A percentile compares a stretch with the other conserved stretches of the same genome.
Evolutionary conservation across 2,113 vertebrate species (phyloP).

Genomic region (Phylloscopus trochilus): DNA sequence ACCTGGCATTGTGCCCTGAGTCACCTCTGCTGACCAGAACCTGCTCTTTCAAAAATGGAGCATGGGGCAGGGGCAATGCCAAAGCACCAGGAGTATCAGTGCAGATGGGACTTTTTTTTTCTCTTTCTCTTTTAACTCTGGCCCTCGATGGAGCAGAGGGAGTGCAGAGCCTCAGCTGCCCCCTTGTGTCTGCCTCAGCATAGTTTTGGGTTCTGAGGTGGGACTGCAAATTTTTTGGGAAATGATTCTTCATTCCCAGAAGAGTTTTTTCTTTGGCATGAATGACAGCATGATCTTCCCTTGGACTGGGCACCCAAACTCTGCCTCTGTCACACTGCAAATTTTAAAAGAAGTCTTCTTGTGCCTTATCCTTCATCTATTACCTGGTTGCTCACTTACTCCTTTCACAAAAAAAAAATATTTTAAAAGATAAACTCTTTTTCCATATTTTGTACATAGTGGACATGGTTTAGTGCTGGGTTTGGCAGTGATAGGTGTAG

Average conservation of each 20-base stretch:
- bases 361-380: not conserved
- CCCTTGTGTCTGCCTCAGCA: not conserved
- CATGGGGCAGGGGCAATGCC: accelerated
- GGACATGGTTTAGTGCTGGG: not conserved
- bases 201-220: not conserved
- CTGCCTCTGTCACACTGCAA: not conserved
- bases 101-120: not conserved
- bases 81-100: not conserved
- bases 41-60: not conserved
- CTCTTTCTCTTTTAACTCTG: not conserved
- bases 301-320: not conserved
- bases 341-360: not conserved
- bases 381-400: not conserved
- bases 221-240: not conserved
- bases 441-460: not conserved
- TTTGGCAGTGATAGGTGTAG: not conserved
- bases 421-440: not conserved
- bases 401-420: not conserved
- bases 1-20: not conserved
- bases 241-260: not conserved
- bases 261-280: not conserved
- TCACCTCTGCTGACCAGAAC: not conserved
- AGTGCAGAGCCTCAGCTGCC: not conserved
- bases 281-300: not conserved
- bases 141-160: not conserved